Conservation (phyloP, 2,797 vertebrate species). For the Moxostoma hubbsi region DNA sequence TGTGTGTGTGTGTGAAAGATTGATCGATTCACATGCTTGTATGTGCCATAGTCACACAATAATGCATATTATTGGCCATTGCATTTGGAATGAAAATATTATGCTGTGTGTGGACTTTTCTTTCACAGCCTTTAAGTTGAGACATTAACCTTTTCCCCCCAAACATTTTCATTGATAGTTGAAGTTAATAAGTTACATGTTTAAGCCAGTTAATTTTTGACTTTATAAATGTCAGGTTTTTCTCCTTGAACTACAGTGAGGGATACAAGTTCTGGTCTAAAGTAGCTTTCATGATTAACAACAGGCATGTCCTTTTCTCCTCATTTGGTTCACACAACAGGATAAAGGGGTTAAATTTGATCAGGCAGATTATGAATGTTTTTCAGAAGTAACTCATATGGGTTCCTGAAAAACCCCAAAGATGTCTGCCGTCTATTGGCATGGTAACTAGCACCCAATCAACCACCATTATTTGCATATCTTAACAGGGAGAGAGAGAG, state of each 20-base stretch:
- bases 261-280: no score
- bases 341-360: not conserved
- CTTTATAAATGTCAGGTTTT: not conserved
- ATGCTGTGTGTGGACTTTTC: not conserved
- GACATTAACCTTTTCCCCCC: no score
- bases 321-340: not conserved
- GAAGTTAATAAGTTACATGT: not conserved
- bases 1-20: not conserved
- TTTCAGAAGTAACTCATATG: conserved; percentile 44
- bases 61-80: not conserved
- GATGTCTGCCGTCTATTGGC: conserved; percentile 65
- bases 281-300: no score
- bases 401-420: conserved; percentile 49
- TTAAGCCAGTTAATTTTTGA: not conserved
- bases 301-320: not conserved
- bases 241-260: not conserved
- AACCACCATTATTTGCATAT: conserved; percentile 13
- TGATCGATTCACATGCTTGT: not conserved
- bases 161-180: not conserved
- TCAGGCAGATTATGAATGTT: conserved; percentile 21
- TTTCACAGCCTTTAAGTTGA: not conserved
- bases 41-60: no score
- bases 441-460: conserved; percentile 60
- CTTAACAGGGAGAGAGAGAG: conserved; percentile 18
- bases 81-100: not conserved